These are phyloP conservation scores for Hephaestus fuliginosus DNA, from an alignment of 2,797 vertebrate genomes.

Conservation along the genomic window DNA sequence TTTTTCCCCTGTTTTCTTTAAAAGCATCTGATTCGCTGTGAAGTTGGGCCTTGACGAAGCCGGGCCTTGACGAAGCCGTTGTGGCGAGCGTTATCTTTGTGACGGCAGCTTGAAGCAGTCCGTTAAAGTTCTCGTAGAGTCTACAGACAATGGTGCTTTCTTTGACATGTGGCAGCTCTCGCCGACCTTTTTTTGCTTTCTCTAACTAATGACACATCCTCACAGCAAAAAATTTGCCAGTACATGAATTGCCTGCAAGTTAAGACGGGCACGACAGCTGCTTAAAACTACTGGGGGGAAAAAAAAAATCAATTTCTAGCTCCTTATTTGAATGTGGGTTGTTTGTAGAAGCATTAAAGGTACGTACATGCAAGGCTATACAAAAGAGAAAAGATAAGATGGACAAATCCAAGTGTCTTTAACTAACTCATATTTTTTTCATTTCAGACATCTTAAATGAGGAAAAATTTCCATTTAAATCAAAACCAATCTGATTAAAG, in stretches of 20 bases:
- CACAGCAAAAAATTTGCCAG: background rate
- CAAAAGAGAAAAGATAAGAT: background rate
- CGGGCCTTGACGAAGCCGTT: background rate
- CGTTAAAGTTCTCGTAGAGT: slow-evolving; percentile 8
- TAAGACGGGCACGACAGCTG: background rate
- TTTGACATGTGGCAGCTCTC: slow-evolving; percentile 8
- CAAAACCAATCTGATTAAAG: background rate
- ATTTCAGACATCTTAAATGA: too few species aligned
- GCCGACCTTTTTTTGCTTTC: slow-evolving; percentile 10
- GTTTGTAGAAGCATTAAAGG: background rate
- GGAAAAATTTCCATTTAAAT: too few species aligned
- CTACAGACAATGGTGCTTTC: background rate
- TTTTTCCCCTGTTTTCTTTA: slow-evolving; percentile 22
- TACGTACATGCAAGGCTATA: background rate
- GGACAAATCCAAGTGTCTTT: background rate
- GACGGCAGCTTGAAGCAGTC: slow-evolving; percentile 33
- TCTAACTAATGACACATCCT: slow-evolving; percentile 25
- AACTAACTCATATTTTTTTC: too few species aligned
- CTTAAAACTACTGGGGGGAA: background rate
- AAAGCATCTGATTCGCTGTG: slow-evolving; percentile 13
- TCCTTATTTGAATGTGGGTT: background rate
- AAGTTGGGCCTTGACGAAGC: slow-evolving; percentile 25
- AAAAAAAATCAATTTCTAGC: background rate
- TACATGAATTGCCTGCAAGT: slow-evolving; percentile 4
- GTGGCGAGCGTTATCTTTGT: slow-evolving; percentile 13